Percentiles rank a stretch among this genome's conserved stretches.
These are phyloP conservation scores for Auanema sp. DNA, from an alignment of 2,888 invertebrate species.

Conservation along the genomic window DNA sequence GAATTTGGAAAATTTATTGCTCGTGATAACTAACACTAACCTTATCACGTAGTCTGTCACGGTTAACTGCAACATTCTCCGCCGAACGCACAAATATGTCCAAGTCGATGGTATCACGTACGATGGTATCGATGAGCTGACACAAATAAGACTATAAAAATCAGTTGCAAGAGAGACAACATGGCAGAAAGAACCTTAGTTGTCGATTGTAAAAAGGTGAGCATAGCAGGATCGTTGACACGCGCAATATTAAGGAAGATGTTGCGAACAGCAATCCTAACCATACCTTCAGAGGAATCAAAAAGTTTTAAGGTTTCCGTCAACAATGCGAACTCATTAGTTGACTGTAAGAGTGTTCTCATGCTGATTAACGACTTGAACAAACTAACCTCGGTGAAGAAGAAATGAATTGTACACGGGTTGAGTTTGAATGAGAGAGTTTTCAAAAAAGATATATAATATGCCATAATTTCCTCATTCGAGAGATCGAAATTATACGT, in stretches of 20 bases:
- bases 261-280: constrained; percentile 91
- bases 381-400: constrained; percentile 84
- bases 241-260: constrained; percentile 92
- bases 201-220: constrained; percentile 47
- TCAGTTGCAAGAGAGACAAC: not conserved
- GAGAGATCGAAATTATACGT: constrained; percentile 99
- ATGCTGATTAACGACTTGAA: constrained; percentile 1
- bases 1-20: constrained; percentile 4
- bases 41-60: constrained; percentile 55
- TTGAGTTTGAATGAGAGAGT: constrained; percentile 95
- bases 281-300: constrained; percentile 98
- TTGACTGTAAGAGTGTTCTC: constrained; percentile 75
- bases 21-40: constrained; percentile 17
- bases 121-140: constrained; percentile 97
- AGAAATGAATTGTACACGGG: constrained; percentile 97
- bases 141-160: constrained; percentile 90
- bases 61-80: constrained; percentile 80
- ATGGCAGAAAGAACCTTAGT: constrained; percentile 32
- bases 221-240: constrained; percentile 62
- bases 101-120: constrained; percentile 91
- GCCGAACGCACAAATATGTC: constrained; percentile 86
- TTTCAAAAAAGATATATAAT: constrained; percentile 98
- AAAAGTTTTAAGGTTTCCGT: constrained; percentile 99
- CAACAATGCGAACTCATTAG: constrained; percentile 97
- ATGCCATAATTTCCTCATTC: constrained; percentile 84